Percentiles rank a stretch among this genome's conserved stretches.
Evolutionary conservation across 2,797 vertebrate species (phyloP).

Genomic region (Xiphorhynchus erythropygius): DNA sequence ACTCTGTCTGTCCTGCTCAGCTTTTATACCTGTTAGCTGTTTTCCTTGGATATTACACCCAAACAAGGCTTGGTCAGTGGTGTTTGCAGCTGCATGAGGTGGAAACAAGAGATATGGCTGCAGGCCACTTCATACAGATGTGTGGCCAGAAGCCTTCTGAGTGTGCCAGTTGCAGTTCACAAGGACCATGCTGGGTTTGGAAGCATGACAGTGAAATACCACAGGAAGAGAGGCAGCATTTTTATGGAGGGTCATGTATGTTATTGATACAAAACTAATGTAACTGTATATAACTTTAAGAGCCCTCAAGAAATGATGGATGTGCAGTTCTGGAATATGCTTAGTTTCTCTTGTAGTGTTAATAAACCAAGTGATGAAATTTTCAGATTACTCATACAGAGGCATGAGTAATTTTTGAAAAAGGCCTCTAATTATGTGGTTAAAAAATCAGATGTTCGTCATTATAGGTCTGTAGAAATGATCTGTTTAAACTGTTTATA

Average conservation of each 20-base stretch:
- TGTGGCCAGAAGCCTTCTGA: background rate
- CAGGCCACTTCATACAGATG: background rate
- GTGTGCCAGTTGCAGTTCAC: background rate
- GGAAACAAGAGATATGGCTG: background rate
- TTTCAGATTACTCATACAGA: background rate
- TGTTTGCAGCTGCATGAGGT: background rate
- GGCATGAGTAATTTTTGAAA: background rate
- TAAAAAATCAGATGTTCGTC: background rate
- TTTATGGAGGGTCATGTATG: background rate
- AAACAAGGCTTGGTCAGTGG: background rate
- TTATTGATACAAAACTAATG: background rate
- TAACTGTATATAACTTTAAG: background rate
- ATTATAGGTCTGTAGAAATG: background rate
- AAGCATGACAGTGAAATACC: background rate
- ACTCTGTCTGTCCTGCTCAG: background rate
- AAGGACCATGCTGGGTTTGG: background rate
- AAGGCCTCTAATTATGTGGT: constrained; percentile 7
- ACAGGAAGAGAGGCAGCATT: background rate
- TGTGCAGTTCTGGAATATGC: background rate
- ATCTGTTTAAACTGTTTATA: background rate
- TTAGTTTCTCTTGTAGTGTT: background rate
- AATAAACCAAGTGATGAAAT: background rate
- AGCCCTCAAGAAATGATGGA: background rate
- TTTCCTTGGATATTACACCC: background rate
- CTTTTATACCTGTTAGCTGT: background rate